Evolutionary conservation across 2,797 vertebrate genomes (phyloP).

Genomic region (Basileuterus tristriatus): DNA sequence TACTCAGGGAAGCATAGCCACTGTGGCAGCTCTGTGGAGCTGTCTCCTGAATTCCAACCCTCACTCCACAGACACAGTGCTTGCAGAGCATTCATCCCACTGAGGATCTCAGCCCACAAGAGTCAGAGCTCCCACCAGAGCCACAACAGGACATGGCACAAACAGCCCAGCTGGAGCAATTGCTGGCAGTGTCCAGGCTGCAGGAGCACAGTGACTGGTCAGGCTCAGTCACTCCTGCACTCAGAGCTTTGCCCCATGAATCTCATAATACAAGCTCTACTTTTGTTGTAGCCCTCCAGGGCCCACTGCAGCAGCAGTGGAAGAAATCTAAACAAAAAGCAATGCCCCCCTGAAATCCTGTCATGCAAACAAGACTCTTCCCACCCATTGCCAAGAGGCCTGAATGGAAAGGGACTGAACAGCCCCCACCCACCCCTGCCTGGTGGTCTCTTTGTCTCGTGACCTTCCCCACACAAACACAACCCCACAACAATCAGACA

Average conservation of each 20-base stretch:
- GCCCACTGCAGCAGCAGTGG: not conserved
- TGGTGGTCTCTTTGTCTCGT: conserved; percentile 66
- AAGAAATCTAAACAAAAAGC: conserved; percentile 54
- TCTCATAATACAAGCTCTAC: not conserved
- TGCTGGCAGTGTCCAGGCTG: not conserved
- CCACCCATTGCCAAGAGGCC: conserved; percentile 22
- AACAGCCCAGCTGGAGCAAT: not conserved
- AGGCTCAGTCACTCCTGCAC: not conserved
- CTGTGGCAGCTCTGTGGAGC: not conserved
- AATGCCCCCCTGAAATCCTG: conserved; percentile 22
- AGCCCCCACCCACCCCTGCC: not conserved
- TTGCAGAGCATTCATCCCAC: not conserved
- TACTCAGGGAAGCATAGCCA: not conserved
- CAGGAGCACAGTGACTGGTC: not conserved
- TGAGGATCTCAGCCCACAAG: not conserved
- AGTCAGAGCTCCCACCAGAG: not conserved
- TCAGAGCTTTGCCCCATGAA: not conserved
- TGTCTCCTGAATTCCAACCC: not conserved
- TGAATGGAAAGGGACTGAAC: conserved; percentile 44
- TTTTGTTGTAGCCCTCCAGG: conserved; percentile 19
- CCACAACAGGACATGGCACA: not conserved
- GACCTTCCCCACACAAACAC: conserved; percentile 59
- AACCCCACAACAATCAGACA: conserved; percentile 50
- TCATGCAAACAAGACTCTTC: conserved; percentile 62
- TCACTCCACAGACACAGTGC: not conserved